Evolutionary conservation across 2,888 invertebrate genomes (phyloP), one percentile per base, ranked within the genome.

Genomic region (Sisyra nigra): DNA sequence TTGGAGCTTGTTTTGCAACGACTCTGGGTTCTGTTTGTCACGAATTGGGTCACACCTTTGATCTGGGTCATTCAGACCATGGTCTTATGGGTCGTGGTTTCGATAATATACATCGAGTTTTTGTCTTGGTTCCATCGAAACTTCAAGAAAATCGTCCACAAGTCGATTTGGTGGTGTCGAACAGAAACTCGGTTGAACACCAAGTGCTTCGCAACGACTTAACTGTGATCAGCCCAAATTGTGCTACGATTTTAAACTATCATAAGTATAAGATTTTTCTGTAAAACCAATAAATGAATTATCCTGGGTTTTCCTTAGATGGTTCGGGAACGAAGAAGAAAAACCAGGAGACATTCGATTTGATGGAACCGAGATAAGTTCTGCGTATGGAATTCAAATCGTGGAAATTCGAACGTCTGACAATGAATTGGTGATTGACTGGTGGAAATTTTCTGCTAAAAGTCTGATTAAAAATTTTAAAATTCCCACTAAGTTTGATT

Each of bases 61-160:
- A 93, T 63, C 71, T 96, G 45, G 93, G 91, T 1, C 94, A 96
- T 58, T 85, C 89, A 0, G 73, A 76, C 51, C 76, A 81, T 51
- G 94, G 94, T 13, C 84, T 96, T 45, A 96, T 96, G 96, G 88
- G 87, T 34, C 73, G 82, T 57, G 89, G 87, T 34, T 89, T 88
- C 58, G 86, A 88, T 59, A 80, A 85, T 52, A 72, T 89, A 42
- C 77, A 85, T 55, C 70, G 78, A 45, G 78, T 86, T 30, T 86
- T 89, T 55, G 68, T 75, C n/a, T 68, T 73, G 11, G 45, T 45
- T 33, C 36, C 32, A 37, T 40, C 44, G 34, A 47, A 41, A 34
- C 32, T 38, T 34, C 32, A 44, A 17, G 31, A 42, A n/a, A 42
- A 6, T 13, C 42, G 41, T n/a, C 46, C 24, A 13, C 18, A 35